Conservation (phyloP, 2,113 vertebrate genomes). For the Solea solea region DNA sequence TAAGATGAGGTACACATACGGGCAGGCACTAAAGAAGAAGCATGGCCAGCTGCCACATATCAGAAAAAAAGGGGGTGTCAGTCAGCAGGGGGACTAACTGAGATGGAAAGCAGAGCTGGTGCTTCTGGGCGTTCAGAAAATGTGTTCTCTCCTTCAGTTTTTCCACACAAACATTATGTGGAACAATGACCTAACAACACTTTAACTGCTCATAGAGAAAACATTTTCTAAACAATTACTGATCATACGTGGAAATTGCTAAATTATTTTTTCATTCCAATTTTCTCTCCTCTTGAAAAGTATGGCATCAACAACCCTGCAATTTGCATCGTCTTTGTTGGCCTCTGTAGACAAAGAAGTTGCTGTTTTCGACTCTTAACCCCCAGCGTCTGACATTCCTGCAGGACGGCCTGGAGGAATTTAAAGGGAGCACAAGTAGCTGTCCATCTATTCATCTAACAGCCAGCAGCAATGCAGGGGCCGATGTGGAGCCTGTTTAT, state of each 20-base stretch:
- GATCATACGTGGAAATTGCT: slow-evolving; percentile 17
- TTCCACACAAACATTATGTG: slow-evolving; percentile 40
- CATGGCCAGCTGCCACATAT: slow-evolving; percentile 18
- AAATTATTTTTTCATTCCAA: slow-evolving; percentile 6
- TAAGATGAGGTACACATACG: neutral
- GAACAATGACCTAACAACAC: slow-evolving; percentile 38
- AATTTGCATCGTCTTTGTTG: slow-evolving; percentile 18
- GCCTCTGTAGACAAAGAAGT: slow-evolving; percentile 11
- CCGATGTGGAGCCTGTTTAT: slow-evolving; percentile 84
- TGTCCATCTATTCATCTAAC: slow-evolving; percentile 51
- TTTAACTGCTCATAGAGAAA: slow-evolving; percentile 5
- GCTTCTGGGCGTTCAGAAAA: slow-evolving; percentile 29
- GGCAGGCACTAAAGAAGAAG: slow-evolving; percentile 28
- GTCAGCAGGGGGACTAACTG: slow-evolving; percentile 28
- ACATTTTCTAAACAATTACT: slow-evolving; percentile 27
- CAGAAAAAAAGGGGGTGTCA: slow-evolving; percentile 33
- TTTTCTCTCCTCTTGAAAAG: slow-evolving; percentile 7
- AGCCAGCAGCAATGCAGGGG: slow-evolving; percentile 82
- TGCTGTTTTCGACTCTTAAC: slow-evolving; percentile 9
- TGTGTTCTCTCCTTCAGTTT: slow-evolving; percentile 34
- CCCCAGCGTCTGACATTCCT: slow-evolving; percentile 29
- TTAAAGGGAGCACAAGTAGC: slow-evolving; percentile 50
- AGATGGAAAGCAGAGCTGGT: slow-evolving; percentile 58
- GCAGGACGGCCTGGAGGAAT: slow-evolving; percentile 52
- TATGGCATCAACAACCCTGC: slow-evolving; percentile 15